Conservation (phyloP, 2,113 vertebrate genomes). For the Zosterops hypoxanthus region DNA sequence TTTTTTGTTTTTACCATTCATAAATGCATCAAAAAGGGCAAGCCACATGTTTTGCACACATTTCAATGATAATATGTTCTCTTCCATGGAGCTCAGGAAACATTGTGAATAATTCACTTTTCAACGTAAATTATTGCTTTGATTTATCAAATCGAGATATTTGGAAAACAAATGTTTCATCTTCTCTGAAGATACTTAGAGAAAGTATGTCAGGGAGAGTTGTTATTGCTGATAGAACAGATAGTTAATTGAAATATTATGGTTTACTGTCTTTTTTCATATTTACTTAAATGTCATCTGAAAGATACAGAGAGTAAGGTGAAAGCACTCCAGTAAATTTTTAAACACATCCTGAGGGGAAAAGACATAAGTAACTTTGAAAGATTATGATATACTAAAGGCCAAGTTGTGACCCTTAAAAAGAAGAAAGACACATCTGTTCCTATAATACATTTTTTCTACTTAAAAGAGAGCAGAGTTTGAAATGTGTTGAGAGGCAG, state of each 20-base stretch:
- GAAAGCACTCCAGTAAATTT: not conserved
- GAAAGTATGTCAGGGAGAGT: not conserved
- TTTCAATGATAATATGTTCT: not conserved
- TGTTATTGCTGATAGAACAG: not conserved
- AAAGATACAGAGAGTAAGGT: not conserved
- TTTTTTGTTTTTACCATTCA: not conserved
- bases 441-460: not conserved
- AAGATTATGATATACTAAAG: not conserved
- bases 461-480: not conserved
- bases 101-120: not conserved
- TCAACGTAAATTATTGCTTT: not conserved
- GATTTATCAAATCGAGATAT: not conserved
- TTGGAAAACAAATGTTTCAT: not conserved
- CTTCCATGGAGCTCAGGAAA: not conserved
- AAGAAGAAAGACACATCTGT: not conserved
- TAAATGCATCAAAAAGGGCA: not conserved
- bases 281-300: conserved; percentile 10
- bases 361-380: not conserved
- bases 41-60: not conserved
- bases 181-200: not conserved
- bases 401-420: not conserved
- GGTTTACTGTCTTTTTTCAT: not conserved
- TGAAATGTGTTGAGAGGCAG: not conserved
- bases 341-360: not conserved
- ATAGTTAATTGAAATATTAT: not conserved